phyloP scores from a whole-genome alignment of 2,888 invertebrate species.

The Taenaris catops region DNA sequence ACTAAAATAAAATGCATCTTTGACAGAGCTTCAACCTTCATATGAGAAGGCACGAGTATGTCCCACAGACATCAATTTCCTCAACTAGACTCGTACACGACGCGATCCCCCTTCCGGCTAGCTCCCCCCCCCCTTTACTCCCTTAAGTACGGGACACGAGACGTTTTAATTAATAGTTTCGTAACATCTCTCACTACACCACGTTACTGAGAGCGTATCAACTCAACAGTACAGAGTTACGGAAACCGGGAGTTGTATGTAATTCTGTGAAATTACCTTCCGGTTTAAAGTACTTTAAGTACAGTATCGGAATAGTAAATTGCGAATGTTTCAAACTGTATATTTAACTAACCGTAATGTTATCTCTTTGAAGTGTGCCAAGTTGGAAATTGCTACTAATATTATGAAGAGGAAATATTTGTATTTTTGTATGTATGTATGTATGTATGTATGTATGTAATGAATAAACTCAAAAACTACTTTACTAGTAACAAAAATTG shows the following conservation, averaged over 20 bases:
- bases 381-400: too few species aligned
- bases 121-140: background rate
- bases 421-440: too few species aligned
- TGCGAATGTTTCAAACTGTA: too few species aligned
- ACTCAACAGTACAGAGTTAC: background rate
- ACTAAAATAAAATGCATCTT: too few species aligned
- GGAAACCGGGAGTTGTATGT: constrained; percentile 5
- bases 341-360: too few species aligned
- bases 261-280: constrained; percentile 6
- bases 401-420: too few species aligned
- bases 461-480: too few species aligned
- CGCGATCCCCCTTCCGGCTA: background rate
- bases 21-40: too few species aligned
- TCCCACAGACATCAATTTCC: constrained; percentile 2
- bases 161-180: constrained; percentile 9
- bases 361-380: too few species aligned
- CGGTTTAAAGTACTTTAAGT: constrained; percentile 7
- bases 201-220: constrained; percentile 2
- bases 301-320: constrained; percentile 9
- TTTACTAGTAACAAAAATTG: too few species aligned
- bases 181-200: constrained; percentile 1
- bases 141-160: constrained; percentile 1
- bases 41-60: too few species aligned
- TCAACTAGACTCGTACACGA: background rate
- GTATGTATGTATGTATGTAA: too few species aligned